Evolutionary conservation across 2,113 vertebrate genomes (phyloP).

Genomic region (Oostethus manadensis): DNA sequence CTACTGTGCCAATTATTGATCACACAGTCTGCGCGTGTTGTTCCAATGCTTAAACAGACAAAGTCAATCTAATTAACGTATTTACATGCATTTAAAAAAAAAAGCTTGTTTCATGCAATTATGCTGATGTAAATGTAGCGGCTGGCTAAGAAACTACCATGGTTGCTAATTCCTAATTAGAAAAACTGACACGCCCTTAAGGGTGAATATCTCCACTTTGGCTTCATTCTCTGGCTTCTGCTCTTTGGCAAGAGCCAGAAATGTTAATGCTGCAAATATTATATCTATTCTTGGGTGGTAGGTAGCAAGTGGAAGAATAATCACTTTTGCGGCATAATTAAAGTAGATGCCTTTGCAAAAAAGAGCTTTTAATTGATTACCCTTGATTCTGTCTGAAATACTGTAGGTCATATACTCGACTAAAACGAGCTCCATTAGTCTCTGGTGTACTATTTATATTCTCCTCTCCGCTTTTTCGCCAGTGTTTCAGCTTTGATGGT

Average conservation of each 20-base stretch:
- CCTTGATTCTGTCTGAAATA: slow-evolving; percentile 62
- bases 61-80: too few relatives aligned
- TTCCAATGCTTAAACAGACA: too few relatives aligned
- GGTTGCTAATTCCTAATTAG: too few relatives aligned
- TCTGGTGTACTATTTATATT: slow-evolving; percentile 62
- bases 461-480: slow-evolving; percentile 29
- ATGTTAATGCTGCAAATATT: slow-evolving; percentile 28
- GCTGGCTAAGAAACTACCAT: too few relatives aligned
- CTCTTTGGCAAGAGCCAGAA: slow-evolving; percentile 5
- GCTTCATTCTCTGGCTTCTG: not conserved
- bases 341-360: slow-evolving; percentile 42
- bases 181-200: too few relatives aligned
- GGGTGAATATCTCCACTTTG: not conserved
- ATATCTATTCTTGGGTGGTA: slow-evolving; percentile 48
- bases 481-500: slow-evolving; percentile 59
- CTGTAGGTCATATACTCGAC: slow-evolving; percentile 59
- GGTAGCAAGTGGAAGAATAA: slow-evolving; percentile 56
- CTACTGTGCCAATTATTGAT: too few relatives aligned
- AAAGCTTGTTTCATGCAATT: too few relatives aligned
- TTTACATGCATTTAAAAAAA: too few relatives aligned
- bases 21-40: too few relatives aligned
- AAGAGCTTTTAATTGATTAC: slow-evolving; percentile 65
- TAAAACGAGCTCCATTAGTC: slow-evolving; percentile 71
- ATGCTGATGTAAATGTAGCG: too few relatives aligned
- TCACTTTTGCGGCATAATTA: slow-evolving; percentile 60